These are phyloP conservation scores for Lithodes maja DNA, from an alignment of 2,888 invertebrate genomes.

Conservation along the genomic window DNA sequence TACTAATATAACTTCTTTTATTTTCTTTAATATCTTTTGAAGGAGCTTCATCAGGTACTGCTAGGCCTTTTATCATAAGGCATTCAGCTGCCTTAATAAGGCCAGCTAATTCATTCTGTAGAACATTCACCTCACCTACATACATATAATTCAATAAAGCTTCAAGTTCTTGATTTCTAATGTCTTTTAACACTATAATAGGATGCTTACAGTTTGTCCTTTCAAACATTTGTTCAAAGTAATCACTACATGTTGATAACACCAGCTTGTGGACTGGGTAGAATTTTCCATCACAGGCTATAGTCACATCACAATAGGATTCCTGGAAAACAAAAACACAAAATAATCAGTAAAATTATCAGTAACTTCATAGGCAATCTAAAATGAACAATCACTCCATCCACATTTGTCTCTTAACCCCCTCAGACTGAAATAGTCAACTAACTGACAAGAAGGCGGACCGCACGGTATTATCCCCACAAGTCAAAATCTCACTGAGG, in stretches of 20 bases:
- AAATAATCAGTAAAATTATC: too few relatives aligned
- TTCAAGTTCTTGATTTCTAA: constrained; percentile 67
- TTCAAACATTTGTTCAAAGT: constrained; percentile 71
- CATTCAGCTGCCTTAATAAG: constrained; percentile 70
- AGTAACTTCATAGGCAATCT: too few relatives aligned
- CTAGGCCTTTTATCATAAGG: constrained; percentile 68
- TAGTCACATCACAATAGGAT: constrained; percentile 69
- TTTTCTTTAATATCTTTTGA: constrained; percentile 49
- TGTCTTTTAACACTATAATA: constrained; percentile 70
- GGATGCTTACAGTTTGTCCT: constrained; percentile 69
- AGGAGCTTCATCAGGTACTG: constrained; percentile 68
- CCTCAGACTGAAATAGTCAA: too few relatives aligned
- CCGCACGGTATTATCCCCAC: too few relatives aligned
- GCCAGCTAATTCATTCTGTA: constrained; percentile 68
- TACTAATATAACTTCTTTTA: constrained; percentile 46
- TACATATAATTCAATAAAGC: constrained; percentile 70
- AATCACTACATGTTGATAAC: constrained; percentile 70
- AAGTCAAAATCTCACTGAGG: too few relatives aligned
- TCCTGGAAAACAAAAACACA: constrained; percentile 52
- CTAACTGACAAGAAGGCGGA: too few relatives aligned
- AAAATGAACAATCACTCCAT: too few relatives aligned
- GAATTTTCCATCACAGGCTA: constrained; percentile 70
- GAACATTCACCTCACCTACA: constrained; percentile 70
- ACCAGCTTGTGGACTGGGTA: constrained; percentile 69
- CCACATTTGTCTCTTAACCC: too few relatives aligned